Percentiles rank a stretch among this genome's conserved stretches.
phyloP scores from a whole-genome alignment of 2,113 vertebrate species.

The Nettapus auritus region DNA sequence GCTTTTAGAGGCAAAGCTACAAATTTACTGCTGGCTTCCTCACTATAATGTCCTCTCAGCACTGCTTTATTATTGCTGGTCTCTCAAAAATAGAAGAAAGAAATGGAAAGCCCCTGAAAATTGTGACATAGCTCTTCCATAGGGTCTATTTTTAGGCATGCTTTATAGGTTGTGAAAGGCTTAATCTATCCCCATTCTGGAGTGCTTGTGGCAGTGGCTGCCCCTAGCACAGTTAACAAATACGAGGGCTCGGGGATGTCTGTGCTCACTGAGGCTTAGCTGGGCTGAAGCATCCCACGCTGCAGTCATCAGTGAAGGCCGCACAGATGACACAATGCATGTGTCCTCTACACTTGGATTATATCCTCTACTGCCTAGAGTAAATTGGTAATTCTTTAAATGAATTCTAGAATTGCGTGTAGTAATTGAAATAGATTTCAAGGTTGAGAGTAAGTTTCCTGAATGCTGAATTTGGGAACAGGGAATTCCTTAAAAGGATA shows the following conservation, averaged over 20 bases:
- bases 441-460: not conserved
- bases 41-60: not conserved
- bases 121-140: not conserved
- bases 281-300: not conserved
- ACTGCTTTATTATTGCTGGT: not conserved
- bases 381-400: not conserved
- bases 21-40: slow-evolving; percentile 45
- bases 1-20: slow-evolving; percentile 39
- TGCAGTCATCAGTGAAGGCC: not conserved
- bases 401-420: not conserved
- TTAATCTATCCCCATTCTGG: not conserved
- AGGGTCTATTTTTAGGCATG: not conserved
- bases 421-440: not conserved
- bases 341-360: not conserved
- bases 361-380: not conserved
- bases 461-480: not conserved
- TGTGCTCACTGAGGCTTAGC: rapidly evolving
- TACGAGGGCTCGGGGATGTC: rapidly evolving
- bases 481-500: not conserved
- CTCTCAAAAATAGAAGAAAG: not conserved
- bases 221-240: not conserved
- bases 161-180: not conserved
- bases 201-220: not conserved
- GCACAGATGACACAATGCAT: rapidly evolving
- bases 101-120: not conserved